Evolutionary conservation across 2,113 vertebrate genomes (phyloP).

Genomic region (Tonatia bakeri): DNA sequence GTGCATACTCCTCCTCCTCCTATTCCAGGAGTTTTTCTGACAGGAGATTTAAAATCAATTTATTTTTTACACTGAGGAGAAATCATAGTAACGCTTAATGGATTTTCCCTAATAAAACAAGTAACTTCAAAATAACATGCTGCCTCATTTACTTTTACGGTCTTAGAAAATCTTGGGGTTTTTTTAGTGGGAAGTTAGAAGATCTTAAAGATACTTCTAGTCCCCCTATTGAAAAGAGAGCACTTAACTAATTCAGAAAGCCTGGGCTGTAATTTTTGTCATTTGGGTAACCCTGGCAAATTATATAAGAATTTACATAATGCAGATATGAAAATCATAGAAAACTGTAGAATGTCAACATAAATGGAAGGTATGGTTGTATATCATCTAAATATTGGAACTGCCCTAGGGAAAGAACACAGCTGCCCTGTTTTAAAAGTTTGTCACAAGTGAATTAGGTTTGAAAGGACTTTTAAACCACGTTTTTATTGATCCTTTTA

Average conservation of each 20-base stretch:
- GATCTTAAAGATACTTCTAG: not conserved
- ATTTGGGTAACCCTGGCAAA: not conserved
- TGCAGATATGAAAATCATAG: not conserved
- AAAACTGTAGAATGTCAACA: not conserved
- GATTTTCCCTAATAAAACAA: not conserved
- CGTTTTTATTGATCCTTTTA: not conserved
- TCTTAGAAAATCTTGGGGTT: slow-evolving; percentile 2
- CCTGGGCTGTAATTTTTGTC: not conserved
- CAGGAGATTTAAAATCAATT: not conserved
- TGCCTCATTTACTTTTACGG: slow-evolving; percentile 24
- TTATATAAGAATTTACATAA: not conserved
- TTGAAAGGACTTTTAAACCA: not conserved
- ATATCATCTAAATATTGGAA: not conserved
- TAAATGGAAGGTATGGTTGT: not conserved
- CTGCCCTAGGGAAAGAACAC: not conserved
- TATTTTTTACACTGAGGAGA: not conserved
- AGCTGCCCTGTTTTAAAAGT: not conserved
- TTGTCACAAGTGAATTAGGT: not conserved
- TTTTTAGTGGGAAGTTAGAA: not conserved
- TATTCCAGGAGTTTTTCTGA: not conserved
- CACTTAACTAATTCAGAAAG: not conserved
- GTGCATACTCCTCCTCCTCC: not conserved
- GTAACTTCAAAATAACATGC: not conserved
- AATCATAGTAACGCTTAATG: not conserved
- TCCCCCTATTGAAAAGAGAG: not conserved